phyloP scores from a whole-genome alignment of 2,113 vertebrate species.

The Pygoscelis adeliae region DNA sequence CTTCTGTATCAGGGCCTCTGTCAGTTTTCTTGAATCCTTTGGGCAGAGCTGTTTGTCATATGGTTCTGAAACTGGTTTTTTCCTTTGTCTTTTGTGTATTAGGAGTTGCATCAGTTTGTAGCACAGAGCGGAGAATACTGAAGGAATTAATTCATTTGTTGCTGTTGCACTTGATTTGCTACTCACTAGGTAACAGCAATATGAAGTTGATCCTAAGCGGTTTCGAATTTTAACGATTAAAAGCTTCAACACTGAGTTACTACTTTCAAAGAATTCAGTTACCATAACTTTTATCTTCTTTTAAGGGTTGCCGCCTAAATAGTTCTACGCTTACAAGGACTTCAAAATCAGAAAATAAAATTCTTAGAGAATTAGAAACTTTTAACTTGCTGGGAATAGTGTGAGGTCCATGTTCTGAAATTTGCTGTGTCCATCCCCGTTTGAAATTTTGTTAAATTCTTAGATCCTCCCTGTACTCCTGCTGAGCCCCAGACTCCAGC shows the following conservation, averaged over 20 bases:
- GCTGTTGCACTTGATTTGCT: neutral
- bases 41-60: neutral
- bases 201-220: neutral
- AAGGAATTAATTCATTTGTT: neutral
- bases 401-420: neutral
- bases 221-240: neutral
- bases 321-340: neutral
- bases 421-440: neutral
- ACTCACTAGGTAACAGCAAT: neutral
- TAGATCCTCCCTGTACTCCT: slow-evolving; percentile 65
- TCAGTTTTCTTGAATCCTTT: neutral
- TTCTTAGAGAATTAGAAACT: neutral
- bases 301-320: neutral
- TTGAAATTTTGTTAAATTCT: neutral
- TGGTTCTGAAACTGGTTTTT: neutral
- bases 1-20: neutral
- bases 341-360: neutral
- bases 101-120: neutral
- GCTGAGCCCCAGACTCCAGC: slow-evolving; percentile 53
- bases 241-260: neutral
- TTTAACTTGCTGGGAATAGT: neutral
- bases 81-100: neutral
- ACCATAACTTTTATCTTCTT: rapidly evolving
- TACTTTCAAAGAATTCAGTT: neutral
- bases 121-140: neutral